Evolutionary conservation across 2,113 vertebrate genomes (phyloP).

Genomic region (Oreochromis tanganicae): DNA sequence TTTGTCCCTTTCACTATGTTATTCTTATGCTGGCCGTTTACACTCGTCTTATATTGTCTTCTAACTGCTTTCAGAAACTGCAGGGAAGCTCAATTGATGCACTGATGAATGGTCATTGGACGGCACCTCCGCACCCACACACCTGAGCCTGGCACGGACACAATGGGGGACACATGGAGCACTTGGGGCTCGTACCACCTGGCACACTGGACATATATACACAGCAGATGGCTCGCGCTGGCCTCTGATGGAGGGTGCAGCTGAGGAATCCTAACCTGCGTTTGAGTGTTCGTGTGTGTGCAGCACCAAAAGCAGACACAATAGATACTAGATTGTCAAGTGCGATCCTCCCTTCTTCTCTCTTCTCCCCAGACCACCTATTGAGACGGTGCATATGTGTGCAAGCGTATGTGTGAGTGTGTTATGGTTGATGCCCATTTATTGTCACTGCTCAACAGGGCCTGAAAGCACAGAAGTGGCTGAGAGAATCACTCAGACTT

Average conservation of each 20-base stretch:
- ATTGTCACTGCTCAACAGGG: constrained; percentile 42
- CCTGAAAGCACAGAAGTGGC: constrained; percentile 28
- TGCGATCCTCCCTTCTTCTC: constrained; percentile 14
- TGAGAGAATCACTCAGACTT: background rate
- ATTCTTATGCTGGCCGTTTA: background rate
- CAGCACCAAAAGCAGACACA: background rate
- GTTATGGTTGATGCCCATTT: constrained; percentile 9
- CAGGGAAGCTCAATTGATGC: background rate
- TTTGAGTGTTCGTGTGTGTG: constrained; percentile 23
- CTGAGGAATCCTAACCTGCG: constrained; percentile 28
- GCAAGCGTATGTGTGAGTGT: background rate
- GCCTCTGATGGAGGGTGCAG: constrained; percentile 21
- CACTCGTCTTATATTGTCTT: background rate
- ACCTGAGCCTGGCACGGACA: constrained; percentile 54
- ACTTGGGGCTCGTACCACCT: constrained; percentile 33
- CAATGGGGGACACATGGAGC: constrained; percentile 29
- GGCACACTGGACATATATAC: constrained; percentile 28
- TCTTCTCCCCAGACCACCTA: constrained; percentile 8
- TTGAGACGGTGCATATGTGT: background rate
- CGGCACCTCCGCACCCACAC: background rate
- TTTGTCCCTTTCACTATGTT: background rate
- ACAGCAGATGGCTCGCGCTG: constrained; percentile 48
- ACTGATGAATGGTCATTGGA: constrained; percentile 15
- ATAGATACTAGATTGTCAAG: constrained; percentile 48
- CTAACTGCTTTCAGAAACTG: background rate